Base-by-base conservation (phyloP, 2,113 vertebrate genomes). In the Diphyllodes magnificus region DNA sequence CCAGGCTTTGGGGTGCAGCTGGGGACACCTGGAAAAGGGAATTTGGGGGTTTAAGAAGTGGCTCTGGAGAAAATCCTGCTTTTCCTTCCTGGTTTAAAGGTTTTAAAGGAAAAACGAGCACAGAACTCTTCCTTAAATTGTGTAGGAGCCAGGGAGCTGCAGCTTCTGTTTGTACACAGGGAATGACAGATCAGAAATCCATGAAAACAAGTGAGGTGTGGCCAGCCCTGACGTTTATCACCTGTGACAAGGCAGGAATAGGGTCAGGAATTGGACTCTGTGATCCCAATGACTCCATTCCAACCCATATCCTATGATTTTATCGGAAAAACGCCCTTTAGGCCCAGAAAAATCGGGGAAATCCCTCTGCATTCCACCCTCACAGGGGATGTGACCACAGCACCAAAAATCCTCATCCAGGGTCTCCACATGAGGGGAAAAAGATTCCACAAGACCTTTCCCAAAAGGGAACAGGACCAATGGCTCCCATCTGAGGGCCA, bases 401-500 rank as follows among this genome's bases (percentile, higher is more conserved):
- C 15, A 35, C 8, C 21, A 15, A 61, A 76, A 88, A 61, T 2
- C 7, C 88, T 31, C 45, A 13, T 16, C 20, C 44, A 42, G 21
- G 1, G 16, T 7, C 17, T 57, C 27, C 47, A n/a, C 2, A 0
- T 4, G 8, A 71, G 19, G 15, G 15, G 7, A 25, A 75, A 17
- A 59, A 70, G 13, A 73, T 33, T 37, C 18, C 60, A 2, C 5
- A 42, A 30, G 21, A 91, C 4, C 21, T 9, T n/a, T 78, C 18
- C 61, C 65, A 51, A 13, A 66, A 27, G 37, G 24, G 10, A 69
- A 10, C 49, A 40, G 42, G 45, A 22, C 17, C 70, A 71, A 40
- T 13, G n/a, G 6, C 30, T 7, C 20, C 28, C 11, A 24, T 69
- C 5, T 6, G 59, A 72, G 25, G 49, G 49, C 14, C 1, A 2